Evolutionary conservation across 1,140 invertebrate genomes (phyloP).

Genomic region (Drosophila punjabiensis): DNA sequence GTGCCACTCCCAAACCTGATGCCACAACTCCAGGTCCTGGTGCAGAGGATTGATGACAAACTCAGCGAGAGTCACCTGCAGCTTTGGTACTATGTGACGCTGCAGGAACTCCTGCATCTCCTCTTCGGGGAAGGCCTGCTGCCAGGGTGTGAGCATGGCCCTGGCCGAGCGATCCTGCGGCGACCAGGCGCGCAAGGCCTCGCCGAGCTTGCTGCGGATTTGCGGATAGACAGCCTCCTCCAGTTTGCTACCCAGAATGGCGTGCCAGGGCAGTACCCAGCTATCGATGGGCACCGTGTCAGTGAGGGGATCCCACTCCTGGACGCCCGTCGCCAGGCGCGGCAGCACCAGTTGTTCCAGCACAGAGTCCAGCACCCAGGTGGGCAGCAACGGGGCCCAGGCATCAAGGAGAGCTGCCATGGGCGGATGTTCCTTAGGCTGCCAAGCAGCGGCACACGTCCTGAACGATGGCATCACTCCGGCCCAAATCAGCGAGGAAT

Average conservation of each 20-base stretch:
- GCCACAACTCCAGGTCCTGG: constrained; percentile 91
- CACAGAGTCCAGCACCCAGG: constrained; percentile 94
- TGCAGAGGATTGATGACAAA: constrained; percentile 95
- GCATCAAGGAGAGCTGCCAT: constrained; percentile 92
- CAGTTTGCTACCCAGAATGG: constrained; percentile 86
- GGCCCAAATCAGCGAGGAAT: constrained; percentile 94
- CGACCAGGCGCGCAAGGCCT: constrained; percentile 95
- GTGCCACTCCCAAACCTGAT: constrained; percentile 95
- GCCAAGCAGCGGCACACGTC: constrained; percentile 87
- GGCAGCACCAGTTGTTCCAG: constrained; percentile 93
- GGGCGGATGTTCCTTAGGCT: constrained; percentile 90
- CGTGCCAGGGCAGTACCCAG: constrained; percentile 97
- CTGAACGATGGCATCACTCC: constrained; percentile 92
- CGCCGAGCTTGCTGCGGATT: constrained; percentile 95
- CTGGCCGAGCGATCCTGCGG: constrained; percentile 96
- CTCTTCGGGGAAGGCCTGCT: constrained; percentile 92
- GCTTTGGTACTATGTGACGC: constrained; percentile 96
- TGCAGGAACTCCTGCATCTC: constrained; percentile 94
- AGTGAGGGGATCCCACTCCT: constrained; percentile 97
- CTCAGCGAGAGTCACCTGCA: constrained; percentile 90
- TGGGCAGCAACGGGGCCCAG: constrained; percentile 93
- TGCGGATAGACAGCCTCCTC: constrained; percentile 95
- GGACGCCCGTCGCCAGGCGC: constrained; percentile 91
- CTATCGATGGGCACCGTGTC: constrained; percentile 97
- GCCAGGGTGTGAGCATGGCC: constrained; percentile 97